Percentiles rank a stretch among this genome's conserved stretches.
Evolutionary conservation across 2,888 invertebrate species (phyloP).

Genomic region (Stenchaetothrips biformis): DNA sequence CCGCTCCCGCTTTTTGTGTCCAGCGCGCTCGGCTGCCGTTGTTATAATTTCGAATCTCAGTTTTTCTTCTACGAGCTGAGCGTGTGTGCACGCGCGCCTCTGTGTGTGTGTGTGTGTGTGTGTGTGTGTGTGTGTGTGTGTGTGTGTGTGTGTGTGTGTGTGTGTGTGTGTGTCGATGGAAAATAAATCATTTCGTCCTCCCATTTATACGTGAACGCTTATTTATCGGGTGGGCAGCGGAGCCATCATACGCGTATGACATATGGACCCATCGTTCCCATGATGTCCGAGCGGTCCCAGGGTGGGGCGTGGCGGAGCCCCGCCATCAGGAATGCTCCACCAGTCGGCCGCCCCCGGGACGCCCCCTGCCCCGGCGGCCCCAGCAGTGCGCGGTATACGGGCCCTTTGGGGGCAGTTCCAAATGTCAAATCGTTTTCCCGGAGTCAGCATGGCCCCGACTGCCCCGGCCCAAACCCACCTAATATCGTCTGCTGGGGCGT

Average conservation of each 20-base stretch:
- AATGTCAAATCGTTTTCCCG: constrained; percentile 5
- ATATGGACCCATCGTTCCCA: constrained; percentile 22
- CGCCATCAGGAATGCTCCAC: constrained; percentile 13
- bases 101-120: too few relatives aligned
- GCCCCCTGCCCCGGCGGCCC: not conserved
- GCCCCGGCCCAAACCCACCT: not conserved
- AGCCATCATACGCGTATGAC: constrained; percentile 20
- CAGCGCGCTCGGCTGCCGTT: not conserved
- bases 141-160: not conserved
- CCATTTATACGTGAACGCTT: constrained; percentile 17
- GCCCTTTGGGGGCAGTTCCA: constrained; percentile 22
- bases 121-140: not conserved
- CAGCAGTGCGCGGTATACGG: not conserved
- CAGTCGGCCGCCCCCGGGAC: constrained; percentile 11
- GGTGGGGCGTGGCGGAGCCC: not conserved
- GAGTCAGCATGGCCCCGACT: too few relatives aligned
- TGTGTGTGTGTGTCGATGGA: not conserved
- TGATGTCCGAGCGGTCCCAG: constrained; percentile 4
- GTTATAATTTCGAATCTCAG: not conserved
- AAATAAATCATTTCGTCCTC: constrained; percentile 17
- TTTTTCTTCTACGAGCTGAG: not conserved
- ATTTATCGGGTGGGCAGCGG: constrained; percentile 20
- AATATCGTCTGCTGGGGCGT: not conserved
- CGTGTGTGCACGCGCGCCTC: not conserved
- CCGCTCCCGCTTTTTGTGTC: not conserved